Base-by-base conservation (phyloP, 1,140 invertebrate genomes). In the Hylyphantes graminicola region DNA sequence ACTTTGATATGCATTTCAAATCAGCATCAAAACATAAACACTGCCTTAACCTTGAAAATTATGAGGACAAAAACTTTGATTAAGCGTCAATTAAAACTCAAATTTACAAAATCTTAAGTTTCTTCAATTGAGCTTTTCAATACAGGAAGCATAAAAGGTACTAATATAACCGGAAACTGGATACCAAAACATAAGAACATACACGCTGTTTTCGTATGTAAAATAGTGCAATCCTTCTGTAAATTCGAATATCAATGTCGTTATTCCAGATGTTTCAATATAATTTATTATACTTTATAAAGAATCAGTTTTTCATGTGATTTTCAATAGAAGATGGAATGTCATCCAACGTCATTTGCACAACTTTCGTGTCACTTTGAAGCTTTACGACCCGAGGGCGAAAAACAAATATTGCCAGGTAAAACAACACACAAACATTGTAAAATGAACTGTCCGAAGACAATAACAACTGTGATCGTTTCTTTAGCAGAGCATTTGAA, bases 311-410 rank as follows among this genome's bases (percentile, higher is more conserved):
- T 81, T 21, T 57, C 55, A 73, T 55, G 48, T 81, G 67, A 81
- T 68, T 59, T 61, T 53, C n/a, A 82, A 51, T 59, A 77, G 64
- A 61, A 77, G 75, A 64, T 82, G 80, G 80, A 82, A 82, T 82
- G 80, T 82, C 59, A 72, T 50, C 70, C 80, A 53, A 82, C 80
- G 80, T 82, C 80, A 82, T 61, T 70, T 63, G 67, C 70, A 82
- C 80, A 82, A 82, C 80, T 82, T 74, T 82, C 80, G 80, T 82
- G 80, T 82, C 80, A 82, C 80, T 82, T 82, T 74, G 57, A 74
- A 82, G 80, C 77, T 82, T 82, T 82, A 82, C 80, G 80, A 82
- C 80, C 80, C 61, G 59, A 74, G 80, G 80, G 80, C 80, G 80
- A 81, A 82, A 82, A 82, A 82, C 70, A 82, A 82, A 82, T 82